phyloP scores from a whole-genome alignment of 2,113 vertebrate species.

The Cnemophilus loriae region DNA sequence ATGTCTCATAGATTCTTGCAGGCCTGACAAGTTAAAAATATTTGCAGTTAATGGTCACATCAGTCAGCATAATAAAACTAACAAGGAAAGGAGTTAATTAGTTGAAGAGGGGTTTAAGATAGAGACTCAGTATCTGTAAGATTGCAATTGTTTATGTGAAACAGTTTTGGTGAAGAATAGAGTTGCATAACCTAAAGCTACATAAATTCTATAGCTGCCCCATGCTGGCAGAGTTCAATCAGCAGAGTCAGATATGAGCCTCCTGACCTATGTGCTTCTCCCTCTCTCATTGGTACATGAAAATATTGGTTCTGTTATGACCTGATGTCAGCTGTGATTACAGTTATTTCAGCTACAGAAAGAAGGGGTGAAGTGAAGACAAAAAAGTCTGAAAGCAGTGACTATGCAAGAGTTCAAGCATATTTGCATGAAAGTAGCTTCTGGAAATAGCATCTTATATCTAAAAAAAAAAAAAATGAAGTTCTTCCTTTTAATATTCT shows the following conservation, averaged over 20 bases:
- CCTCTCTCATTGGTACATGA: background rate
- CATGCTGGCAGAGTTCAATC: background rate
- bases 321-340: background rate
- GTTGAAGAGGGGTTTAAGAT: background rate
- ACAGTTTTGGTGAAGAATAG: background rate
- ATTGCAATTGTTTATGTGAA: background rate
- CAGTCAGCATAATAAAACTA: background rate
- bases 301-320: background rate
- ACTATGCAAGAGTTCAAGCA: background rate
- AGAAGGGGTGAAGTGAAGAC: background rate
- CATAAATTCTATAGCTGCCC: background rate
- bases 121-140: background rate
- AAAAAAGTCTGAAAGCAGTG: background rate
- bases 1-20: background rate
- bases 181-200: background rate
- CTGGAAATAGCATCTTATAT: background rate
- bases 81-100: background rate
- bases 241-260: background rate
- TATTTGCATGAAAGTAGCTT: background rate
- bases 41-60: background rate
- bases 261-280: background rate
- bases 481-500: background rate
- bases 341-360: background rate
- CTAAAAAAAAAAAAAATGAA: background rate
- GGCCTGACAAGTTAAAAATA: background rate